Base-by-base conservation (phyloP, 23 tunicate species). In the Trididemnum clinides region DNA sequence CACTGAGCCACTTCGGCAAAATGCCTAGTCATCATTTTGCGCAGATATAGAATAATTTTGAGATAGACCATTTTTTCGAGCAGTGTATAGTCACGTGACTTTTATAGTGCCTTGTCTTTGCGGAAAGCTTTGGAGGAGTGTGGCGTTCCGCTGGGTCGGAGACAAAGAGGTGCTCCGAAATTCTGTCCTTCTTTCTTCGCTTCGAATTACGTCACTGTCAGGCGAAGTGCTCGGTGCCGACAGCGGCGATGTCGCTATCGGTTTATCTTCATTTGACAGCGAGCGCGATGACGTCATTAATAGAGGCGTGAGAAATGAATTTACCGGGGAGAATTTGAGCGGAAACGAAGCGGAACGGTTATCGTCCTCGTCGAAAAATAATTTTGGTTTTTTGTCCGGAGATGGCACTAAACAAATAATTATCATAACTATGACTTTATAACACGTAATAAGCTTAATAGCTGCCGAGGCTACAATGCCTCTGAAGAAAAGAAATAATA, bases 41-140 rank as follows among this genome's bases (percentile, higher is more conserved):
- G n/a, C n/a, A n/a, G n/a, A n/a, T n/a, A n/a, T n/a, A n/a, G n/a
- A n/a, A n/a, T n/a, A 44, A 44, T 15, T 44, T 44, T 44, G 15
- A 44, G 15, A 44, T 7, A 44, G 54, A 44, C 54, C 10, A 44
- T 15, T 44, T 44, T 44, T 44, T 15, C 54, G 12, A 44, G 54
- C 10, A 10, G 54, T 7, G 12, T 44, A 5, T 66, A 6, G 72
- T 85, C 82, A 85, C 34, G 82, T 50, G 73, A 85, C 88, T 74
- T 85, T 82, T 34, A 85, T 85, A 1, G 88, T 73, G 29, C 82
- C 82, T 19, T 85, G 88, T 0, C 80, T 39, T 2, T 49, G 87
- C 0, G 30, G 49, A 50, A 39, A 50, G 31, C 12, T 64, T 35
- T 27, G 58, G 1, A 73, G 82, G 39, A 57, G 34, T 1, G 36